phyloP scores from a whole-genome alignment of 1,140 invertebrate genomes.

The Neodiprion lecontei region DNA sequence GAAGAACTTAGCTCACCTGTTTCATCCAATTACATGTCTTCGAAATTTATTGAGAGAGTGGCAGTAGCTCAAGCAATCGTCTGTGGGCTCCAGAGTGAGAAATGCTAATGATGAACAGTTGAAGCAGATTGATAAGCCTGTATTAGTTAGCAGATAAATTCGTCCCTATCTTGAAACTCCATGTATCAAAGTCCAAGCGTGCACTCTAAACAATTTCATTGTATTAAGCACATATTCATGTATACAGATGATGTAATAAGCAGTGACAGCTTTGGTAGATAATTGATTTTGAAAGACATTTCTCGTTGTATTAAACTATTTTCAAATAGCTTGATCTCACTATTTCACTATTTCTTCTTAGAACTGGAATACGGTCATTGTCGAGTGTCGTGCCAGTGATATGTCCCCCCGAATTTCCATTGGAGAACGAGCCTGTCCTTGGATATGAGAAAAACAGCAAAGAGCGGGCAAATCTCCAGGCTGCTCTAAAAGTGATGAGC shows the following conservation, averaged over 20 bases:
- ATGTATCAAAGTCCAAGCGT: background rate
- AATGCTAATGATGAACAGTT: background rate
- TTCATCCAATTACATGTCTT: background rate
- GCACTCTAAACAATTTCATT: too few relatives aligned
- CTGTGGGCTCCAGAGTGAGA: background rate
- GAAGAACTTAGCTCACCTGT: background rate
- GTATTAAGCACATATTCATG: too few relatives aligned
- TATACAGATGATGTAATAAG: too few relatives aligned
- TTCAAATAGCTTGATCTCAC: background rate
- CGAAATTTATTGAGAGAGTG: too few relatives aligned
- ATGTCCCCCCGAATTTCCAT: slow-evolving; percentile 72
- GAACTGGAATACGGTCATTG: slow-evolving; percentile 57
- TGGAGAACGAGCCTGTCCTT: slow-evolving; percentile 84
- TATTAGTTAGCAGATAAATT: background rate
- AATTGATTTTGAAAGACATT: background rate
- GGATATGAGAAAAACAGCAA: slow-evolving; percentile 82
- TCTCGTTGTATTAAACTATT: background rate
- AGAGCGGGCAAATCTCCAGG: slow-evolving; percentile 80
- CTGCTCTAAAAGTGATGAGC: slow-evolving; percentile 73
- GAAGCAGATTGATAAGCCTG: background rate
- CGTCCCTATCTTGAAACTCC: background rate
- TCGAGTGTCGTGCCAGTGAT: slow-evolving; percentile 69
- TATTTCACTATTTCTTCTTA: slow-evolving; percentile 22
- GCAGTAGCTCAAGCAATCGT: background rate
- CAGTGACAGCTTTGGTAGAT: too few relatives aligned